A percentile compares a stretch with the other conserved stretches of the same genome.
Conservation (phyloP, 2,113 vertebrate species). For the Pelusios castaneus region DNA sequence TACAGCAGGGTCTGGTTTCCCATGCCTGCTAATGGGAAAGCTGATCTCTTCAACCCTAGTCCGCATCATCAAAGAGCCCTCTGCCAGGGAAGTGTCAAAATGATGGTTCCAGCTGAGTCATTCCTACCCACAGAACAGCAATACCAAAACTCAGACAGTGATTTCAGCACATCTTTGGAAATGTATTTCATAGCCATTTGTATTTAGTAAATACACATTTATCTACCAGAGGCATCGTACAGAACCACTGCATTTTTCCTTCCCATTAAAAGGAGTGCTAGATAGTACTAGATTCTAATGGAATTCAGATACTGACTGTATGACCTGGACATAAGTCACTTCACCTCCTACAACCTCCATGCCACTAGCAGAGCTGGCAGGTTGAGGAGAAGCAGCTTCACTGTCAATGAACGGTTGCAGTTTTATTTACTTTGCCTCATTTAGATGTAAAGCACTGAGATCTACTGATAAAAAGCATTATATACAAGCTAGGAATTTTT, state of each 20-base stretch:
- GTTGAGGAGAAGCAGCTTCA: too few relatives aligned
- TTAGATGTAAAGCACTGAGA: too few relatives aligned
- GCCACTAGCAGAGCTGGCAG: too few relatives aligned
- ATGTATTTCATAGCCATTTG: constrained; percentile 9
- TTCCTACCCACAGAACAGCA: not conserved
- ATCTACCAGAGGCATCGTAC: not conserved
- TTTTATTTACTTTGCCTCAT: too few relatives aligned
- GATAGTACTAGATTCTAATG: not conserved
- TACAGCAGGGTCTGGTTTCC: not conserved
- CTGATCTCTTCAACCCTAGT: not conserved
- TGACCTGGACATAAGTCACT: too few relatives aligned
- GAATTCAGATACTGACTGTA: not conserved
- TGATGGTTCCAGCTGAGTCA: not conserved
- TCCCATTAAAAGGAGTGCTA: too few relatives aligned
- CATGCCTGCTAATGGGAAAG: not conserved
- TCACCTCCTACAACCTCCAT: too few relatives aligned
- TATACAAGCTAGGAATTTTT: too few relatives aligned
- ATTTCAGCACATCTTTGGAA: not conserved
- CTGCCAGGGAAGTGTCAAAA: constrained; percentile 2
- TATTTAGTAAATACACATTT: not conserved
- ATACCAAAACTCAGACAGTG: not conserved
- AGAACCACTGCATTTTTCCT: constrained; percentile 17
- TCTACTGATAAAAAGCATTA: too few relatives aligned
- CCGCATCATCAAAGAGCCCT: constrained; percentile 14
- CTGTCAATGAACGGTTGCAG: too few relatives aligned